These are phyloP conservation scores for Megalops atlanticus DNA, from an alignment of 2,113 vertebrate species.

Conservation along the genomic window DNA sequence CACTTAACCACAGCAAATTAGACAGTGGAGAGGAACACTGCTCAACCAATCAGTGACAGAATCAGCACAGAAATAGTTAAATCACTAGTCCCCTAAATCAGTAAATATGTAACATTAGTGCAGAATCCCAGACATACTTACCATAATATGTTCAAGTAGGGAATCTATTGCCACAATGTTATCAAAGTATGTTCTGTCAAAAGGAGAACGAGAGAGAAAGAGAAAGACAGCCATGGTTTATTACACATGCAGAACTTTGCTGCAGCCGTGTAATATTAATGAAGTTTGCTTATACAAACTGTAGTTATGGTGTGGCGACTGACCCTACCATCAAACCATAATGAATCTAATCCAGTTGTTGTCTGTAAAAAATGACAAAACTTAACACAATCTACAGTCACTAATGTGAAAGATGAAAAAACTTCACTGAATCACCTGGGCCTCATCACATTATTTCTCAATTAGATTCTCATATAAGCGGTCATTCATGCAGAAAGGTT, in stretches of 20 bases:
- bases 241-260: conserved; percentile 4
- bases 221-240: conserved; percentile 55
- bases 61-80: conserved; percentile 21
- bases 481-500: not conserved
- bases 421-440: not conserved
- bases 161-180: conserved; percentile 99
- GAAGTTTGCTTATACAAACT: no score
- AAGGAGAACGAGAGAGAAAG: conserved; percentile 62
- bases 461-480: not conserved
- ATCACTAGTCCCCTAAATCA: conserved; percentile 33
- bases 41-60: not conserved
- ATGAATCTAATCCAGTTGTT: not conserved
- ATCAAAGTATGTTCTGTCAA: conserved; percentile 97
- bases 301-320: not conserved
- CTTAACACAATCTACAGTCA: not conserved
- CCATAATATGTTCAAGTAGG: conserved; percentile 99
- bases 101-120: conserved; percentile 26
- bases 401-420: no score
- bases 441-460: not conserved
- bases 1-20: not conserved
- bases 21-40: not conserved
- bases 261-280: not conserved
- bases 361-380: not conserved
- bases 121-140: conserved; percentile 69
- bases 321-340: not conserved